Conservation (phyloP, 2,797 vertebrate species). For the Nothura maculosa region DNA sequence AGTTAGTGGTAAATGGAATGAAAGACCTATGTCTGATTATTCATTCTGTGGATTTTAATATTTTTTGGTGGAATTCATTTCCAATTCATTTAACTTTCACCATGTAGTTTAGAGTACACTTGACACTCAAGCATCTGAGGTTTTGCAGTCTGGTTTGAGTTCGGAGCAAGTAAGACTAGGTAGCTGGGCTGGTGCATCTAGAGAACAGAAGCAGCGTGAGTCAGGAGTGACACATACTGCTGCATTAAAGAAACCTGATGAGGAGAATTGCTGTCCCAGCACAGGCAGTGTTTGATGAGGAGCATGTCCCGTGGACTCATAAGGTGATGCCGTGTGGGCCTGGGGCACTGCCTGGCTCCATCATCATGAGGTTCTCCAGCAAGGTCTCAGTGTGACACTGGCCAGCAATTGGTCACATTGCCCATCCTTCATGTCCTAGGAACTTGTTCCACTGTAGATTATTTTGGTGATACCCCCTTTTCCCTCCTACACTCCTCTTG, state of each 20-base stretch:
- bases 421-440: fast-evolving
- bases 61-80: not conserved
- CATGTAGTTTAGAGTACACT: not conserved
- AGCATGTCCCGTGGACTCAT: fast-evolving
- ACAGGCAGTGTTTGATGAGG: fast-evolving
- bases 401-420: not conserved
- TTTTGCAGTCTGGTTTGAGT: not conserved
- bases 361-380: fast-evolving
- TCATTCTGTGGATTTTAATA: too few relatives aligned
- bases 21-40: not conserved
- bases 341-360: not conserved
- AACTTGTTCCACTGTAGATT: not conserved
- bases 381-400: not conserved
- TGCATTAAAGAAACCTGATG: not conserved
- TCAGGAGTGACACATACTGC: not conserved
- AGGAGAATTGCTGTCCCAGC: not conserved
- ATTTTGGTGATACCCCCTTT: not conserved
- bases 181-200: not conserved
- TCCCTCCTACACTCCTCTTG: not conserved
- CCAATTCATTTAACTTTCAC: not conserved
- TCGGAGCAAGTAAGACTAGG: fast-evolving
- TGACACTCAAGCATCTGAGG: not conserved
- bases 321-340: not conserved
- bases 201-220: not conserved
- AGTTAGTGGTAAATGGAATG: not conserved